Percentiles rank a stretch among this genome's conserved stretches.
These are phyloP conservation scores for Jordanella pulchra DNA, from an alignment of 2,797 vertebrate species.

Conservation along the genomic window DNA sequence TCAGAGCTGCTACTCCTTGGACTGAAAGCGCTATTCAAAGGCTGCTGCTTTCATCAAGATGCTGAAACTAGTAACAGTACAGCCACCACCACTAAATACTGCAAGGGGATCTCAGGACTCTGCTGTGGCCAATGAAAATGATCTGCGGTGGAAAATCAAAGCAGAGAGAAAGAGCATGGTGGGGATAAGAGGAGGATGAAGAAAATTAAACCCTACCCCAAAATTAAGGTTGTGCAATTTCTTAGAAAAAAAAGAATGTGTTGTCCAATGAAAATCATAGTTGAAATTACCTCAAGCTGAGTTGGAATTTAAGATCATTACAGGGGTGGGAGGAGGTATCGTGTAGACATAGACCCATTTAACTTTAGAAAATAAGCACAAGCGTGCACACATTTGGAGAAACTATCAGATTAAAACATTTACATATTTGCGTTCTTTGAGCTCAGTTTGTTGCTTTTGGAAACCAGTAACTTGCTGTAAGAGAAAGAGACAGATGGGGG, in stretches of 20 bases:
- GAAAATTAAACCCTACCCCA: conserved; percentile 21
- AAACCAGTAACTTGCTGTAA: conserved; percentile 47
- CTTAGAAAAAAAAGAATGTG: conserved; percentile 35
- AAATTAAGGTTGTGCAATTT: conserved; percentile 56
- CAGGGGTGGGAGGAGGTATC: conserved; percentile 7
- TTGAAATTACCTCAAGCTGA: conserved; percentile 26
- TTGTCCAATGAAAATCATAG: conserved; percentile 13
- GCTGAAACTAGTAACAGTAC: conserved; percentile 59
- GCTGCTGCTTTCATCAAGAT: conserved; percentile 55
- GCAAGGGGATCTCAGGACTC: conserved; percentile 67
- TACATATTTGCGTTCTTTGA: conserved; percentile 49
- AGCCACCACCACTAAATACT: conserved; percentile 68
- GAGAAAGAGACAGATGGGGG: conserved; percentile 19
- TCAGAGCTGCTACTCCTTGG: conserved; percentile 41
- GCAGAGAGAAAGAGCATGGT: conserved; percentile 23
- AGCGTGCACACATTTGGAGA: conserved; percentile 13
- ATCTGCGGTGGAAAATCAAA: conserved; percentile 63
- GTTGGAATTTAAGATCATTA: conserved; percentile 4
- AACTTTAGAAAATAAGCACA: conserved; percentile 13
- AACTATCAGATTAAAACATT: conserved; percentile 52
- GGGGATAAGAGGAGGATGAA: neutral
- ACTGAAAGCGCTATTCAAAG: conserved; percentile 67
- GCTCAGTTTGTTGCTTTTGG: conserved; percentile 66
- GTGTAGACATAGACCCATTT: conserved; percentile 29
- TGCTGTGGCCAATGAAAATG: conserved; percentile 62